A percentile compares a stretch with the other conserved stretches of the same genome.
Evolutionary conservation across 2,888 invertebrate species (phyloP).

Genomic region (Lepidochrysops patricia): DNA sequence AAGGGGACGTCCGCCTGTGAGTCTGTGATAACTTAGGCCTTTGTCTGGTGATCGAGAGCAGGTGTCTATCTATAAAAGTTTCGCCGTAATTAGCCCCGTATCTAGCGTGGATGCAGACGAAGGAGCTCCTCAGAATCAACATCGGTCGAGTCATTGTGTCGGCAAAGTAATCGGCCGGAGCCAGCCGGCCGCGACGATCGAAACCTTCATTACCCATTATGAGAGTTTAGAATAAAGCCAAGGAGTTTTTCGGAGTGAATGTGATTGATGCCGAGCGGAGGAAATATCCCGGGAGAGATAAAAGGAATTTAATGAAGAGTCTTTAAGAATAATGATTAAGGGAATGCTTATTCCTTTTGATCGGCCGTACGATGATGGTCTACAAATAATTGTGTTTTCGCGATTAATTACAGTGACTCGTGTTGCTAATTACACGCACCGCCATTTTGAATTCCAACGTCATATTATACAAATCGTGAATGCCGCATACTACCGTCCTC

Average conservation of each 20-base stretch:
- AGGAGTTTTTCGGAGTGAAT: slow-evolving; percentile 73
- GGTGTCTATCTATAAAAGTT: slow-evolving; percentile 74
- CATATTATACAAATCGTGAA: too few species aligned
- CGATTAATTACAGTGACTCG: slow-evolving; percentile 32
- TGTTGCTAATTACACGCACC: neutral
- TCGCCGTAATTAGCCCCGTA: slow-evolving; percentile 68
- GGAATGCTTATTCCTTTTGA: slow-evolving; percentile 72
- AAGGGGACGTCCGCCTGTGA: slow-evolving; percentile 55
- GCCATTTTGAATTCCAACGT: too few species aligned
- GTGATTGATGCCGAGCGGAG: slow-evolving; percentile 71
- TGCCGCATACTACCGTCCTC: too few species aligned
- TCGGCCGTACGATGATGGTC: slow-evolving; percentile 65
- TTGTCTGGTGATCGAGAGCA: slow-evolving; percentile 68
- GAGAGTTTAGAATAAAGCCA: slow-evolving; percentile 75
- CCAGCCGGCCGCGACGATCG: slow-evolving; percentile 64
- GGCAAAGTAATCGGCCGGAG: slow-evolving; percentile 66
- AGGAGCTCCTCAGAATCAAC: slow-evolving; percentile 68
- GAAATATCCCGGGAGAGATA: slow-evolving; percentile 72
- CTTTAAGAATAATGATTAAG: slow-evolving; percentile 74
- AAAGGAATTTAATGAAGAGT: slow-evolving; percentile 75
- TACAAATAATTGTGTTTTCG: slow-evolving; percentile 64
- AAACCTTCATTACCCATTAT: slow-evolving; percentile 74
- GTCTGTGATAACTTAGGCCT: slow-evolving; percentile 68
- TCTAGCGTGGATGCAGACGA: slow-evolving; percentile 64
- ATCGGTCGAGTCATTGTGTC: slow-evolving; percentile 67